Evolutionary conservation across 2,888 invertebrate genomes (phyloP), one percentile per base, ranked within the genome.

Genomic region (Mesodorylaimus sp.): DNA sequence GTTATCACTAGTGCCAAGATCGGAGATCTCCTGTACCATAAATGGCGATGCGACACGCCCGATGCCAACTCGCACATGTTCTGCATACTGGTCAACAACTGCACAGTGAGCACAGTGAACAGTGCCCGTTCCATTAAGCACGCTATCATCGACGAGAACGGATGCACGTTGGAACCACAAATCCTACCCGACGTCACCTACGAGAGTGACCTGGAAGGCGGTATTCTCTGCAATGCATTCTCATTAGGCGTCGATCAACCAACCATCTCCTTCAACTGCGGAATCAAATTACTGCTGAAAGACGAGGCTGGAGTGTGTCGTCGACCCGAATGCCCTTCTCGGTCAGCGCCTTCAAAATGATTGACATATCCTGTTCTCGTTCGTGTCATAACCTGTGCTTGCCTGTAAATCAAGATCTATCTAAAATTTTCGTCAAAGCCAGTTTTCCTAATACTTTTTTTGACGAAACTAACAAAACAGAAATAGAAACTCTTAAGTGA

Each of bases 141-240:
- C n/a, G 56, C 59, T 50, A 64, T 64, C 25, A 58, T 64, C 41
- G 64, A 64, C 52, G 60, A 62, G 41, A 57, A 62, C 41, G 64
- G 64, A 1, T 64, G 64, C 52, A 57, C 60, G 10, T 47, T 57
- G 23, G 63, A 55, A 41, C 62, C 64, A 2, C 54, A 55, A 3
- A 54, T 63, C 24, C 46, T 64, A 5, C 64, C 64, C 1, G 27
- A 38, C 21, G 55, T 64, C 3, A 45, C 52, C 3, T 64, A 64
- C 47, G 24, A 39, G 28, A 37, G 43, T 7, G 54, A 52, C 23
- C 52, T 64, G 29, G 43, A 47, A n/a, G 64, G 58, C 3, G 61
- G 61, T 10, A 53, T 64, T 5, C 53, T 50, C 16, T 57, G 57
- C 1, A 56, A 61, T 43, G 62, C 62, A 1, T 64, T 64, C 51